Evolutionary conservation across 2,113 vertebrate genomes (phyloP), one percentile per base, ranked within the genome.

Genomic region (Panthera uncia): DNA sequence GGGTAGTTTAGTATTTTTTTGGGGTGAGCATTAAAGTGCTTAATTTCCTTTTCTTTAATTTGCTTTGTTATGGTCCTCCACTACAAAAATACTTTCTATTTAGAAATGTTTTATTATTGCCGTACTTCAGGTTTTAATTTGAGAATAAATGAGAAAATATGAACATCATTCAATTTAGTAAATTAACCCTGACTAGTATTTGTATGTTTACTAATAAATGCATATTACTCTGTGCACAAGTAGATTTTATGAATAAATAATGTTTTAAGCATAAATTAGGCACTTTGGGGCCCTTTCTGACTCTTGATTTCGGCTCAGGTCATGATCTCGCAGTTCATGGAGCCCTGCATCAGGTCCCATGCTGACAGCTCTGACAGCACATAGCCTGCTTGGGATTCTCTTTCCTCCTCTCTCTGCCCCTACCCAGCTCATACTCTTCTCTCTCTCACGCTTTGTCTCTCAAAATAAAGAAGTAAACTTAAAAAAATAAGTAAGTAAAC

Each of bases 1-100:
- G 21, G 11, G 41, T 95, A 95, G 73, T 76, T 96, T 57, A 90
- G 33, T 84, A 79, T 71, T 97, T 96, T 83, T 92, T 95, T 86
- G 94, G 19, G 95, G 27, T 94, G 92, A 96, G 92, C 33, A 87
- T 63, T 79, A 80, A 95, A 86, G n/a, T 89, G 38, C 36, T 91
- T 95, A 52, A 84, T 89, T 95, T 94, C 81, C 85, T 85, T 87
- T 82, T 90, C 81, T 93, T 89, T 79, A 69, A 78, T 89, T 82
- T 85, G 33, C 45, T 66, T 93, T 95, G 21, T 89, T 73, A 41
- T 68, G 29, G 23, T 80, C 6, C 14, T 91, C 57, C 84, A 65
- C 86, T 95, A 78, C 36, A 41, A 91, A 87, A 84, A 84, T 74
- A 21, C 9, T 80, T 95, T 91, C 19, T 95, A 5, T 95, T 83